Evolutionary conservation across 2,888 invertebrate species (phyloP), one percentile per base, ranked within the genome.

Genomic region (Mallateleia sp.): DNA sequence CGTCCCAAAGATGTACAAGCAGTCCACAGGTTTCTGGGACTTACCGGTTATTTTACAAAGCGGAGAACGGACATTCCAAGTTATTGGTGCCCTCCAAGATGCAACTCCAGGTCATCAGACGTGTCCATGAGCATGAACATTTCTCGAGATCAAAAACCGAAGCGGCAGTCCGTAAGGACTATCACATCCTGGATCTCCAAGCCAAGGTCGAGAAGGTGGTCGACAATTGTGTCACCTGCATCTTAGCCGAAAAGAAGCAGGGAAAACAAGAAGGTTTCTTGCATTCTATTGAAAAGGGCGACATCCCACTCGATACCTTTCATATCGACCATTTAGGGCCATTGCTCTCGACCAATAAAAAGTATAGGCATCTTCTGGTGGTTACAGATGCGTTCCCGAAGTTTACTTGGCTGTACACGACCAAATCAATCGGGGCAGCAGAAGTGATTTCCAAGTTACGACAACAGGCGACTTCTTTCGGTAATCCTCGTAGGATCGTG

Each of bases 381-480:
- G 20, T 50, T 50, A 20, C 18, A 50, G 50, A 50, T 18, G 50
- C 20, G 6, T 50, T 50, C 18, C 14, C 32, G 6, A 32, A 32
- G 32, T 32, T 32, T 32, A 32, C 32, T 54, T 54, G 54, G 54
- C 22, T 54, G 11, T 54, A 54, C 24, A 22, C 54, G 14, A 54
- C 54, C 24, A 1, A 14, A 25, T 24, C 54, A 24, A 54, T 24
- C 5, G 25, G 25, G 22, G 22, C 54, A 18, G 54, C 54, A 15
- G 54, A 54, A 54, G 24, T 54, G 9, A 24, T 54, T 24, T 22
- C 54, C 22, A 54, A 54, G 14, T 22, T 54, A 54, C 24, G 14
- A 24, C 54, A 54, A 54, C 54, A 54, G 54, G 54, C 54, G 11
- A 54, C 24, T 25, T 24, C 54, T 3, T 54, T 54, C 24, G 54